phyloP scores from a whole-genome alignment of 1,140 invertebrate species.

The Bombus soroeensis region DNA sequence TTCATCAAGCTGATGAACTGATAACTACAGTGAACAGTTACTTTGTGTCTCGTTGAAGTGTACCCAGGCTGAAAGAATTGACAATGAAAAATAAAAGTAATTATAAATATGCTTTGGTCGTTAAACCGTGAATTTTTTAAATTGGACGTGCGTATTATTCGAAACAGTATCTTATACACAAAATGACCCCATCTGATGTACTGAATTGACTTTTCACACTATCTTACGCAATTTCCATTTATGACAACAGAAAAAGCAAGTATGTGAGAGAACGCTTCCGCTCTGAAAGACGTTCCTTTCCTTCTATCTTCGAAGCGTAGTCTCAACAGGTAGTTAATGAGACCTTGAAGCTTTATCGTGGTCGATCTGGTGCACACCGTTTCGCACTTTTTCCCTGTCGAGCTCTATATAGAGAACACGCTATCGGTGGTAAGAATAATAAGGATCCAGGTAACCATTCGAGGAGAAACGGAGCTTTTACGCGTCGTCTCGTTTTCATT shows the following conservation, averaged over 20 bases:
- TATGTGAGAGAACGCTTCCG: background rate
- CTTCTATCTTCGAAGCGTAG: background rate
- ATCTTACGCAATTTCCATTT: background rate
- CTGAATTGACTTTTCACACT: background rate
- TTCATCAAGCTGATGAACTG: too few relatives aligned
- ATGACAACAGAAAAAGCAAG: background rate
- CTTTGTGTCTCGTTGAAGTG: too few relatives aligned
- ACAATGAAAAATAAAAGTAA: too few relatives aligned
- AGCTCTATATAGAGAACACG: background rate
- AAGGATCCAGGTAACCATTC: background rate
- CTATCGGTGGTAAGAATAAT: background rate
- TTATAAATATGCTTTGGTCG: too few relatives aligned
- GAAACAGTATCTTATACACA: too few relatives aligned
- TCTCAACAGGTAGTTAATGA: conserved; percentile 6
- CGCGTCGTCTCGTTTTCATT: conserved; percentile 30
- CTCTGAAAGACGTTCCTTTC: background rate
- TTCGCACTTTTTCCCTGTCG: background rate
- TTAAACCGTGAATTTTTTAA: too few relatives aligned
- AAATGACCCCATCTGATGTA: too few relatives aligned
- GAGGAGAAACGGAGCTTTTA: background rate
- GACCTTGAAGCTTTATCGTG: background rate
- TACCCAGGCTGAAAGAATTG: too few relatives aligned
- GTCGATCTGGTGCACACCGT: background rate
- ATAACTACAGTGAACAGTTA: too few relatives aligned
- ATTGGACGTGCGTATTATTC: too few relatives aligned